phyloP scores from a whole-genome alignment of 1,140 invertebrate species.

The Bombus affinis region DNA sequence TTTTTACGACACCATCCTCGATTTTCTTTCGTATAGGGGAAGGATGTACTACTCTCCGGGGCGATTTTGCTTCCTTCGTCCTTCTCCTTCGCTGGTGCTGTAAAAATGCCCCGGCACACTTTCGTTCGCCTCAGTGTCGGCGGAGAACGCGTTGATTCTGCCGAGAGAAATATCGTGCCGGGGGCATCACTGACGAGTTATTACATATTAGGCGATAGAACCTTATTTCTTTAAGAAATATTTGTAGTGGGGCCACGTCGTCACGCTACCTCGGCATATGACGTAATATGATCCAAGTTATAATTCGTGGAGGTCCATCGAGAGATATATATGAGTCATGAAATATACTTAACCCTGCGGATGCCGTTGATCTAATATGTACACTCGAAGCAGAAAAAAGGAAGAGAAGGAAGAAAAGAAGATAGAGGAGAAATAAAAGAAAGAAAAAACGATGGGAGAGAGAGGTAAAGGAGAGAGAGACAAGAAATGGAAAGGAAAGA shows the following conservation, averaged over 20 bases:
- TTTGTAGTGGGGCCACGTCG: background rate
- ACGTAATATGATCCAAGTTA: background rate
- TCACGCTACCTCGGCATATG: background rate
- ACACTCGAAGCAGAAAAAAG: background rate
- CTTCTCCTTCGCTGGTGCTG: background rate
- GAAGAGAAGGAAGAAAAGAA: background rate
- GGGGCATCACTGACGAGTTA: constrained; percentile 27
- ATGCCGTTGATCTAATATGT: background rate
- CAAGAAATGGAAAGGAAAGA: background rate
- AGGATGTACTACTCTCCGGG: constrained; percentile 49
- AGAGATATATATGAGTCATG: background rate
- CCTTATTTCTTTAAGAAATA: constrained; percentile 19
- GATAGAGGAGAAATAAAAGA: background rate
- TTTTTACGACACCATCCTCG: constrained; percentile 60
- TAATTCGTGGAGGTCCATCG: background rate
- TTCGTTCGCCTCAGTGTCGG: background rate
- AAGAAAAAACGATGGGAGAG: background rate
- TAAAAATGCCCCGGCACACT: constrained; percentile 21
- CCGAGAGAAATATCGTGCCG: background rate
- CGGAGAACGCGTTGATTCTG: constrained; percentile 1
- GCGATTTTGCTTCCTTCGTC: constrained; percentile 44
- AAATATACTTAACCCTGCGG: background rate
- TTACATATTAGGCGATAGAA: constrained; percentile 31
- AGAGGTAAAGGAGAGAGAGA: background rate
- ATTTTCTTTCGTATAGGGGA: constrained; percentile 52